Evolutionary conservation across 2,797 vertebrate species (phyloP).

Genomic region (Schizothorax lantsangensis): DNA sequence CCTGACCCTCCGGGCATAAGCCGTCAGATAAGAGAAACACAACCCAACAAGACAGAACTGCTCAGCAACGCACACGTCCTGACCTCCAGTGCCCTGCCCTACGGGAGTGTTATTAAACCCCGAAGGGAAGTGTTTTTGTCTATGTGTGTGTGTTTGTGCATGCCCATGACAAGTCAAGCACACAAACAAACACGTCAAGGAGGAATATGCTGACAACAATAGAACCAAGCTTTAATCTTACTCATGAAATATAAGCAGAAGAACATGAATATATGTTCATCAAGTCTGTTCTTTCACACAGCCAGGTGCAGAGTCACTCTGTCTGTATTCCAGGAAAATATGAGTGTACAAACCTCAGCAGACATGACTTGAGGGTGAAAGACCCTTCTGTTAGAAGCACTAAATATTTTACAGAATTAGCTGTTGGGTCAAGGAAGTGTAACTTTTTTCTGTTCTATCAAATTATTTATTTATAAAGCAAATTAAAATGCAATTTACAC

Average conservation of each 20-base stretch:
- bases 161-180: conserved; percentile 41
- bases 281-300: conserved; percentile 1
- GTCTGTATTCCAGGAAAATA: conserved; percentile 70
- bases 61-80: conserved; percentile 53
- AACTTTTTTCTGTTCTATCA: background rate
- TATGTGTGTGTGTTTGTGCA: conserved; percentile 35
- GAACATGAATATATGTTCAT: background rate
- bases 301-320: conserved; percentile 66
- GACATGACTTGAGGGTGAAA: conserved; percentile 70
- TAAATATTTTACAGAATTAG: conserved; percentile 73
- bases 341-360: conserved; percentile 68
- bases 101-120: conserved; percentile 43
- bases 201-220: conserved; percentile 44
- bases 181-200: conserved; percentile 44
- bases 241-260: conserved; percentile 3
- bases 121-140: conserved; percentile 35
- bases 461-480: background rate
- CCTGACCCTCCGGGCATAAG: conserved; percentile 46
- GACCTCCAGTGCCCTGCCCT: conserved; percentile 51
- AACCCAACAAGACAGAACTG: conserved; percentile 52
- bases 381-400: conserved; percentile 74
- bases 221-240: conserved; percentile 3
- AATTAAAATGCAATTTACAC: background rate
- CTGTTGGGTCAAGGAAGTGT: conserved; percentile 49
- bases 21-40: conserved; percentile 33